phyloP scores from a whole-genome alignment of 2,113 vertebrate species.

The Nematolebias whitei region DNA sequence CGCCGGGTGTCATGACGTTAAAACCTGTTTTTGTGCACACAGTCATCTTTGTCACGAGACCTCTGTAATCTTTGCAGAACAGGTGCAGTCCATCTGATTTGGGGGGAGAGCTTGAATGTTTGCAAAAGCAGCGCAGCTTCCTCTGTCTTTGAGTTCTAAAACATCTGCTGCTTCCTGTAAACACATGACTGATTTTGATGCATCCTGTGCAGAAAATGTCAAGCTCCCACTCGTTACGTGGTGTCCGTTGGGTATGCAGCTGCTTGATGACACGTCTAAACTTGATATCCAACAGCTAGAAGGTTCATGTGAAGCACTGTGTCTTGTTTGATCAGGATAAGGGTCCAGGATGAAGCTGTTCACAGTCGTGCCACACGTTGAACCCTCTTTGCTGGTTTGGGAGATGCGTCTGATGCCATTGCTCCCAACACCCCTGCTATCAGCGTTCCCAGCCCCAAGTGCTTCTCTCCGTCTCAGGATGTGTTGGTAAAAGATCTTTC shows the following conservation, averaged over 20 bases:
- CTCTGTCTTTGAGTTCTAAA: conserved; percentile 54
- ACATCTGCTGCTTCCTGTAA: conserved; percentile 21
- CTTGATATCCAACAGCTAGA: conserved; percentile 38
- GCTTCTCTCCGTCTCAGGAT: conserved; percentile 75
- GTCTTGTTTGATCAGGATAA: conserved; percentile 54
- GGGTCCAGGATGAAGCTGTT: conserved; percentile 73
- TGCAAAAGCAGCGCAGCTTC: conserved; percentile 50
- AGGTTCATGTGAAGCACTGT: conserved; percentile 27
- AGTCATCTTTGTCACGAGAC: conserved; percentile 60
- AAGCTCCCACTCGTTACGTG: conserved; percentile 46
- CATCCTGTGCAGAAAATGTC: conserved; percentile 27
- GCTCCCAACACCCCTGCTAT: conserved; percentile 6
- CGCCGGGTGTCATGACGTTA: background rate
- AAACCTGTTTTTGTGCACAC: background rate
- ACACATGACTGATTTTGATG: conserved; percentile 12
- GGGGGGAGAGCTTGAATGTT: conserved; percentile 55
- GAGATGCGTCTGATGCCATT: conserved; percentile 67
- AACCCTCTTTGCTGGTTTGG: conserved; percentile 68
- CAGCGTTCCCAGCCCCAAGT: conserved; percentile 28
- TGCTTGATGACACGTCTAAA: conserved; percentile 40
- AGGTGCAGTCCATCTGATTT: conserved; percentile 29
- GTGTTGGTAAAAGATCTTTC: conserved; percentile 86
- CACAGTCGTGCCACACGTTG: conserved; percentile 68
- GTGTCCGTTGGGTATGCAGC: conserved; percentile 74
- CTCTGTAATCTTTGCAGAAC: conserved; percentile 49